Evolutionary conservation across 2,113 vertebrate species (phyloP), one percentile per base, ranked within the genome.

Genomic region (Nicator chloris): DNA sequence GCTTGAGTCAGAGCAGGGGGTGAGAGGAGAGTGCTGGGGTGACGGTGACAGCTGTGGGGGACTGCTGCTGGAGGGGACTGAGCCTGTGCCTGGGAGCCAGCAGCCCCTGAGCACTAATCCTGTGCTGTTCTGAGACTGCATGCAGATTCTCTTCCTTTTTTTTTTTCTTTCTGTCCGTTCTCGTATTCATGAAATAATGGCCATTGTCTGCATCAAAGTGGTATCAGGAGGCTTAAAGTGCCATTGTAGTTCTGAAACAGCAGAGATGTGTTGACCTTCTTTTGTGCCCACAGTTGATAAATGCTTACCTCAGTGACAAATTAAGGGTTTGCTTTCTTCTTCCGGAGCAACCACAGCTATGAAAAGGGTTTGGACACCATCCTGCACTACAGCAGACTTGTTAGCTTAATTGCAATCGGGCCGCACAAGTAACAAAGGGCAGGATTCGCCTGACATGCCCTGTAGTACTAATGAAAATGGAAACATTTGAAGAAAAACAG

Each of bases 291-390:
- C 51, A 30, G 39, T 59, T 3, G 5, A n/a, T 78, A 86, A 66
- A 53, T 76, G 82, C 42, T 83, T 92, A 70, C 90, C 71, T 92
- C 59, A 15, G 53, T 94, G 75, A 72, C 66, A 82, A 85, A 84
- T 75, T 28, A 57, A 87, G 44, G 47, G 73, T 92, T 96, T 90
- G 39, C 63, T 86, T 93, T 83, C 89, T 93, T 92, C 66, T 87
- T 95, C n/a, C 40, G 86, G 73, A 92, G 57, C 81, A 86, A 84
- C 33, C 35, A 37, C 80, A 82, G 77, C 69, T 89, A 89, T 65
- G 68, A 73, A 70, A 78, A 77, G 82, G 76, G 19, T 80, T 95
- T 94, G 90, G 80, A 73, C 68, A 77, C 82, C 42, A 33, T 92
- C 60, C 64, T 94, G 47, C 81, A 42, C 68, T 69, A 1, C 71